These are phyloP conservation scores for Cuculus canorus DNA, from an alignment of 2,797 vertebrate species.

Conservation along the genomic window DNA sequence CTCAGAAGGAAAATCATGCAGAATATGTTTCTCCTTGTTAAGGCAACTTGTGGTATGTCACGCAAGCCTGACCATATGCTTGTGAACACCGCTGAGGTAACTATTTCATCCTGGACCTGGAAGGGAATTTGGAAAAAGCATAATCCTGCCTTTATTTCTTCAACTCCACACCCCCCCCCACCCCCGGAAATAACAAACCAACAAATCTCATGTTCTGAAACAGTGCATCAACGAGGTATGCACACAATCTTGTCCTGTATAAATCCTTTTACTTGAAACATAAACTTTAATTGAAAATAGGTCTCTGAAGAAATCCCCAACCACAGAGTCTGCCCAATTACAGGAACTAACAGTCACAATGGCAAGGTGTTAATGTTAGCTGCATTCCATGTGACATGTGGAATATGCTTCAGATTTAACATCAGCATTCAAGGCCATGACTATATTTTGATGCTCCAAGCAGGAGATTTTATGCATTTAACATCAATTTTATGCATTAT, in stretches of 20 bases:
- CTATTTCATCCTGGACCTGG: neutral
- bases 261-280: conserved; percentile 53
- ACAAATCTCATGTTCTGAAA: neutral
- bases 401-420: conserved; percentile 40
- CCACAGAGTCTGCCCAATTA: conserved; percentile 31
- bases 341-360: conserved; percentile 9
- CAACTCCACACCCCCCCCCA: neutral
- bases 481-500: conserved; percentile 61
- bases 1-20: neutral
- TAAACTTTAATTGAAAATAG: conserved; percentile 64
- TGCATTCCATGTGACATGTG: conserved; percentile 26
- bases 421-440: conserved; percentile 52
- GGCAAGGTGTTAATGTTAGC: conserved; percentile 47
- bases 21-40: neutral
- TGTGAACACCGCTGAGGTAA: accelerated
- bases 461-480: conserved; percentile 67
- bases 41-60: neutral
- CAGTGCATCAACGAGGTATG: neutral
- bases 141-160: neutral
- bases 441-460: conserved; percentile 59
- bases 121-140: neutral
- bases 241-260: neutral
- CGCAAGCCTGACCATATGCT: neutral
- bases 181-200: neutral
- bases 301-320: conserved; percentile 41